Base-by-base conservation (phyloP, 2,113 vertebrate species). In the Trogon melanurus region DNA sequence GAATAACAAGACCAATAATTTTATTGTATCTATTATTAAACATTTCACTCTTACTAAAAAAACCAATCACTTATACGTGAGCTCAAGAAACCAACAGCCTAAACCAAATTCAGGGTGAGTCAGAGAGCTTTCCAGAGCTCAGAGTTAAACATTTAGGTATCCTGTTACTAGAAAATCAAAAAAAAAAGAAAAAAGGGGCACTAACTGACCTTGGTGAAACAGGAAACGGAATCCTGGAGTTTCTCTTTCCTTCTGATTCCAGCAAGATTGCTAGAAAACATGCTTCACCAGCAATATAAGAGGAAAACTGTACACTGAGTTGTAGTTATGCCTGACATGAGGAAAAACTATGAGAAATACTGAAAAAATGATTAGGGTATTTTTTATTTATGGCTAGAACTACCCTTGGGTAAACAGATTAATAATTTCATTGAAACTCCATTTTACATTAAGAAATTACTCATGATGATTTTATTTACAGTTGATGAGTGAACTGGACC, bases 231-330 rank as follows among this genome's bases (percentile, higher is more conserved):
- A 64, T 93, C 56, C 53, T 56, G 48, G 32, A 82, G 53, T 45
- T 89, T 81, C 67, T 71, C 56, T 91, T 61, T 84, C 72, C n/a
- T 88, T 74, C 75, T n/a, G 34, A 74, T 76, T 95, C 85, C 73
- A 88, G 64, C 7, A 88, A 95, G 91, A 65, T 18, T 76, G 45
- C 62, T 82, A 85, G 70, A 79, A 74, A 91, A 91, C 50, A 74
- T 34, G 47, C 73, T 92, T 78, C 53, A 18, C 32, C 3, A 69
- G 53, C 20, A 64, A 64, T 1, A 1, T 44, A 51, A 76, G 76
- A 74, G 19, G 22, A 74, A 86, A 74, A 89, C 1, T 54, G 17
- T 50, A 73, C 17, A 51, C 6, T 18, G 4, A 95, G 26, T 20
- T 47, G 29, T 2, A 73, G n/a, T 44, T 26, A 80, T 7, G 26